Evolutionary conservation across 2,113 vertebrate genomes (phyloP).

Genomic region (Tringa solitaria): DNA sequence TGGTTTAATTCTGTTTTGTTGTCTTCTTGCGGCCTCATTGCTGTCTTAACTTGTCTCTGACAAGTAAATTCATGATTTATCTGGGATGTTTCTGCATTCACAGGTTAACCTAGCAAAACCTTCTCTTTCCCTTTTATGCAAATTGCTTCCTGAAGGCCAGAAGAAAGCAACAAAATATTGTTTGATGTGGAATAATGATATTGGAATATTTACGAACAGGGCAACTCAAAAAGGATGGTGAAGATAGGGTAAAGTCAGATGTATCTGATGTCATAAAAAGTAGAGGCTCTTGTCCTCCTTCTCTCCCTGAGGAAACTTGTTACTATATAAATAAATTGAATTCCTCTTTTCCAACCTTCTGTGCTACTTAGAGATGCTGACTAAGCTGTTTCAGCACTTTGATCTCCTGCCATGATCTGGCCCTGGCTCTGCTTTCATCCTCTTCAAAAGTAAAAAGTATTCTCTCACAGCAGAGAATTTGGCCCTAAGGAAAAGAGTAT

Average conservation of each 20-base stretch:
- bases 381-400: constrained; percentile 29
- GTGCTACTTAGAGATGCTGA: constrained; percentile 1
- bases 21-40: neutral
- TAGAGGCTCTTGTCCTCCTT: neutral
- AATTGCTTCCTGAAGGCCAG: neutral
- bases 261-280: neutral
- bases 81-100: neutral
- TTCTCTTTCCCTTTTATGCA: neutral
- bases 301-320: neutral
- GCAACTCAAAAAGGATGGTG: neutral
- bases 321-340: neutral
- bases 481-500: constrained; percentile 7
- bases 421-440: neutral
- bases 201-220: neutral
- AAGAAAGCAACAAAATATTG: neutral
- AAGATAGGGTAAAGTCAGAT: neutral
- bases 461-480: neutral
- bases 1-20: neutral
- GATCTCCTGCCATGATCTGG: constrained; percentile 15
- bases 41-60: neutral
- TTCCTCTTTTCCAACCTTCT: neutral
- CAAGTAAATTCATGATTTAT: neutral
- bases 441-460: neutral
- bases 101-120: neutral
- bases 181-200: neutral